These are phyloP conservation scores for Adineta ricciae DNA, from an alignment of 2,888 invertebrate species.

Conservation along the genomic window DNA sequence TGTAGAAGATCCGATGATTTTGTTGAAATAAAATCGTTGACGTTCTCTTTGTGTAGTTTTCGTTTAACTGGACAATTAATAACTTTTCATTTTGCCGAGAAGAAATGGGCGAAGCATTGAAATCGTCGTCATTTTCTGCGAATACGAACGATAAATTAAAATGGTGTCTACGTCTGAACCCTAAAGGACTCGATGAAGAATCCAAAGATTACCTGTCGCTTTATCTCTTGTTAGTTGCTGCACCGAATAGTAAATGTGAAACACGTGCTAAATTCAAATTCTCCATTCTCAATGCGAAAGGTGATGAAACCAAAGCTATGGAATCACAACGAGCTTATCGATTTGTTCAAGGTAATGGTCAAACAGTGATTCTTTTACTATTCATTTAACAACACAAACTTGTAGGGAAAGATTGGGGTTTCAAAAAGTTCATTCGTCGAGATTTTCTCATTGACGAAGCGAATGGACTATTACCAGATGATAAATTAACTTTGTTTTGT, in stretches of 20 bases:
- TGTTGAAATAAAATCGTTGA: neutral
- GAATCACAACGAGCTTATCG: conserved; percentile 83
- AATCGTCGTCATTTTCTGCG: conserved; percentile 97
- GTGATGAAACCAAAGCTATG: conserved; percentile 73
- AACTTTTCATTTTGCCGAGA: conserved; percentile 99
- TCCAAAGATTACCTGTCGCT: conserved; percentile 99
- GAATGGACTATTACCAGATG: conserved; percentile 93
- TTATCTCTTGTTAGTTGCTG: conserved; percentile 89
- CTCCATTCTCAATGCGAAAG: conserved; percentile 97
- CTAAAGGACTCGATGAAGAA: conserved; percentile 98
- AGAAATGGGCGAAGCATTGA: conserved; percentile 99
- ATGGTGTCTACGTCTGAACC: conserved; percentile 99
- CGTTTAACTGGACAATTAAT: conserved; percentile 99
- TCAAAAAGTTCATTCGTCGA: conserved; percentile 97
- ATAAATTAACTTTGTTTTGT: conserved; percentile 97
- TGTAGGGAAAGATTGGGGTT: conserved; percentile 86
- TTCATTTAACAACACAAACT: too few species aligned
- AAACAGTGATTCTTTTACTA: neutral
- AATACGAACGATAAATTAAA: conserved; percentile 98
- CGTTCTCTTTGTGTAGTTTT: conserved; percentile 68
- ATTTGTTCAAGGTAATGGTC: conserved; percentile 76
- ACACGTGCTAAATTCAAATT: conserved; percentile 99
- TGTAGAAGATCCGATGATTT: neutral
- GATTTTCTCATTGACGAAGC: conserved; percentile 97
- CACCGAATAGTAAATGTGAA: conserved; percentile 77